Evolutionary conservation across 1,140 invertebrate species (phyloP).

Genomic region (Portunus trituberculatus): DNA sequence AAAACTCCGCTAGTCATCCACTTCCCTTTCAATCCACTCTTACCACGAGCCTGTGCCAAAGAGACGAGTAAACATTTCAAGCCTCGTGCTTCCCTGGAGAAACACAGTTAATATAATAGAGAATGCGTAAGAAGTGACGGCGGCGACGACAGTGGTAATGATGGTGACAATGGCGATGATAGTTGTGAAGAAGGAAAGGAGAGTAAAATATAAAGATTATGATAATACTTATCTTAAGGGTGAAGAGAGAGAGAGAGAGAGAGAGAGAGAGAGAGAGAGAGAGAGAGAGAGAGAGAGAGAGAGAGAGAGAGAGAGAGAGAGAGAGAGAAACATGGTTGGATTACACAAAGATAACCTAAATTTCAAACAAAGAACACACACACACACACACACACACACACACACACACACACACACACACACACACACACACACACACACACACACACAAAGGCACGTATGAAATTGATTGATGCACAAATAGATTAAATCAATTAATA

Average conservation of each 20-base stretch:
- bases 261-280: constrained; percentile 40
- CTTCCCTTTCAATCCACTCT: too few species aligned
- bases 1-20: too few species aligned
- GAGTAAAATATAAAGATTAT: not conserved
- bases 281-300: constrained; percentile 40
- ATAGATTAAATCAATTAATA: not conserved
- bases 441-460: not conserved
- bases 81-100: too few species aligned
- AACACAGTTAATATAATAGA: not conserved
- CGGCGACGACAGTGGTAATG: not conserved
- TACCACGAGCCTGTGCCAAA: too few species aligned
- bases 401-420: not conserved
- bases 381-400: not conserved
- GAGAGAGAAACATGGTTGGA: not conserved
- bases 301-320: constrained; percentile 34
- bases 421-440: not conserved
- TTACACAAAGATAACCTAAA: not conserved
- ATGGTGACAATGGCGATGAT: not conserved
- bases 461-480: not conserved
- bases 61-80: too few species aligned
- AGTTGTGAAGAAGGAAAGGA: not conserved
- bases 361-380: not conserved
- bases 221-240: not conserved
- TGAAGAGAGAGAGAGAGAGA: constrained; percentile 29
- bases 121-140: too few species aligned